Evolutionary conservation across 2,888 invertebrate species (phyloP), one percentile per base, ranked within the genome.

Genomic region (Pardosa pseudoannulata): DNA sequence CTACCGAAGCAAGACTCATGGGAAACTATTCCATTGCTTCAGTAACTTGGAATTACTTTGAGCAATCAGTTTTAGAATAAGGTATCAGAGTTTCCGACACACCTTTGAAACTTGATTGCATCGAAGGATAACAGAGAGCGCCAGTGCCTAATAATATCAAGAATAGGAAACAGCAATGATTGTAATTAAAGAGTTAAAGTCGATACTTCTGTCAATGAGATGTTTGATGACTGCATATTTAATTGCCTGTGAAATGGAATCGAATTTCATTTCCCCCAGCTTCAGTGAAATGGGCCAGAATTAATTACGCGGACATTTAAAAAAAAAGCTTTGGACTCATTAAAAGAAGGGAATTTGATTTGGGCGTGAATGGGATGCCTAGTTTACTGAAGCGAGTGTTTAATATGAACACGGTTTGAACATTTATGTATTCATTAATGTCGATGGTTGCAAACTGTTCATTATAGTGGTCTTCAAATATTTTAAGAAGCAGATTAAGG

Each of bases 11-110:
- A 56, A 56, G 56, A 56, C 56, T 56, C 56, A 16, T 23, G 56
- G 56, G 56, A 56, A 56, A 23, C 56, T 56, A 19, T 56, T 56
- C 23, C 56, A 56, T 23, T 56, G 56, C 56, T 56, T 56, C 56
- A 56, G 23, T 56, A 56, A 56, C 56, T 56, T 23, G 23, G 5
- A 56, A 56, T 56, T 56, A 56, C 56, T 56, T 56, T 56, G 23
- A 56, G 56, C 56, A 56, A 23, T 56, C 56, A 23, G 56, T 23
- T 56, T 56, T 23, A 56, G 23, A 23, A 56, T 19, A 23, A 56
- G 23, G 56, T 11, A 56, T 23, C 56, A 23, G 41, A 13, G 23
- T 23, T 56, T 23, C 11, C 19, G 56, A 19, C 19, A 23, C 56
- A 56, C 56, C 56, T 56, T 56, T 56, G 56, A 23, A 56, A 56